Evolutionary conservation across 2,113 vertebrate genomes (phyloP).

Genomic region (Myxocyprinus asiaticus): DNA sequence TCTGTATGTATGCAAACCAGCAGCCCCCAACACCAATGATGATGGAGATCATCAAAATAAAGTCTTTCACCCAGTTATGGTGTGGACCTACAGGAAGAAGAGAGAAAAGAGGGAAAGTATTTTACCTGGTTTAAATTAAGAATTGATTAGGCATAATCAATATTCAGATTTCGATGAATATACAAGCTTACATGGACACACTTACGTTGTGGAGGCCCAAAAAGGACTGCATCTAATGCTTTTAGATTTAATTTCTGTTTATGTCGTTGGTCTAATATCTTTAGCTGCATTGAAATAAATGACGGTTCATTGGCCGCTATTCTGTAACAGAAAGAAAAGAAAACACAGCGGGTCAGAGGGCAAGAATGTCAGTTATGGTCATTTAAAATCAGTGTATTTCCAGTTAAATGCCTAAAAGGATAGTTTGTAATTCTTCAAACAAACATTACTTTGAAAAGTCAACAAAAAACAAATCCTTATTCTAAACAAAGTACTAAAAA

Average conservation of each 20-base stretch:
- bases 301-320: slow-evolving; percentile 92
- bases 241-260: slow-evolving; percentile 97
- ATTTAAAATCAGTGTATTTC: neutral
- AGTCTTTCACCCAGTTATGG: slow-evolving; percentile 99
- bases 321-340: slow-evolving; percentile 76
- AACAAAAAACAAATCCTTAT: no score
- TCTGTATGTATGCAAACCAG: slow-evolving; percentile 98
- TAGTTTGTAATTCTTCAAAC: no score
- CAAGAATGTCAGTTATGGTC: neutral
- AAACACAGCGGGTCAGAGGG: neutral
- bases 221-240: slow-evolving; percentile 94
- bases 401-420: neutral
- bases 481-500: no score
- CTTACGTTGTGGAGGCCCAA: slow-evolving; percentile 94
- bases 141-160: no score
- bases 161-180: no score
- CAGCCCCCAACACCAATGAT: slow-evolving; percentile 96
- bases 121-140: no score
- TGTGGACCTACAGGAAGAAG: slow-evolving; percentile 81
- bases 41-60: slow-evolving; percentile 92
- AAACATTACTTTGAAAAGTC: neutral
- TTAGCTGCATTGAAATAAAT: slow-evolving; percentile 91
- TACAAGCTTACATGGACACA: slow-evolving; percentile 51
- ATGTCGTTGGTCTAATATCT: slow-evolving; percentile 94
- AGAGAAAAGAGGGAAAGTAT: neutral